phyloP scores from a whole-genome alignment of 2,113 vertebrate genomes.

The Dendrocopos noguchii region DNA sequence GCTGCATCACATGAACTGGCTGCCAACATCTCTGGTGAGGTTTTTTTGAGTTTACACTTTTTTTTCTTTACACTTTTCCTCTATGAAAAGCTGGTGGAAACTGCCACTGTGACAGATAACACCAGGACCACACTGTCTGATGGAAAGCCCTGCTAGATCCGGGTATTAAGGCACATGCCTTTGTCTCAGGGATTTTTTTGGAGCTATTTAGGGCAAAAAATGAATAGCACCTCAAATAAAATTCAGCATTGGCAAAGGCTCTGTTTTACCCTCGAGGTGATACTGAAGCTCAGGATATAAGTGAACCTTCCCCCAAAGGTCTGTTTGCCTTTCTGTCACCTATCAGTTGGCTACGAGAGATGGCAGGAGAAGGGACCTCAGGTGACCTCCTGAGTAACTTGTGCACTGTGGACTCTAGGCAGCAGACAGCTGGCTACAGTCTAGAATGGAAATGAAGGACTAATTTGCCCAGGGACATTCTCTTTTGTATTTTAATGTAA shows the following conservation, averaged over 20 bases:
- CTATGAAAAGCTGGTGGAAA: slow-evolving; percentile 9
- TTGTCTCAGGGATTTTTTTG: not conserved
- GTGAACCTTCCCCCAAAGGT: slow-evolving; percentile 4
- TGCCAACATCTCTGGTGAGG: not conserved
- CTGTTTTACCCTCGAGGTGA: not conserved
- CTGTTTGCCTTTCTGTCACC: slow-evolving; percentile 46
- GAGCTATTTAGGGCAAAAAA: not conserved
- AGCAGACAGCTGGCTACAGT: slow-evolving; percentile 60
- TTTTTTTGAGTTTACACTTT: not conserved
- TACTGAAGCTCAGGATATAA: not conserved
- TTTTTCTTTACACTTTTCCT: not conserved
- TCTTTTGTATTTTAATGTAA: slow-evolving; percentile 67
- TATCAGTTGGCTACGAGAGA: not conserved
- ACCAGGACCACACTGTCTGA: not conserved
- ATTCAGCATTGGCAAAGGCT: not conserved
- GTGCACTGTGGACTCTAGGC: slow-evolving; percentile 42
- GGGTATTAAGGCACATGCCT: not conserved
- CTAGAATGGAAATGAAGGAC: slow-evolving; percentile 60
- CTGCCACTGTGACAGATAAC: not conserved
- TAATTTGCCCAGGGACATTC: slow-evolving; percentile 53
- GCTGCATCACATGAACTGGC: not conserved
- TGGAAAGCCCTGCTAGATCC: not conserved
- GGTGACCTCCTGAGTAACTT: slow-evolving; percentile 41
- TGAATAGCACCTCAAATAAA: not conserved
- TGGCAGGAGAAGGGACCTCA: slow-evolving; percentile 4